phyloP scores from a whole-genome alignment of 1,140 invertebrate species.

The Colletes latitarsis region DNA sequence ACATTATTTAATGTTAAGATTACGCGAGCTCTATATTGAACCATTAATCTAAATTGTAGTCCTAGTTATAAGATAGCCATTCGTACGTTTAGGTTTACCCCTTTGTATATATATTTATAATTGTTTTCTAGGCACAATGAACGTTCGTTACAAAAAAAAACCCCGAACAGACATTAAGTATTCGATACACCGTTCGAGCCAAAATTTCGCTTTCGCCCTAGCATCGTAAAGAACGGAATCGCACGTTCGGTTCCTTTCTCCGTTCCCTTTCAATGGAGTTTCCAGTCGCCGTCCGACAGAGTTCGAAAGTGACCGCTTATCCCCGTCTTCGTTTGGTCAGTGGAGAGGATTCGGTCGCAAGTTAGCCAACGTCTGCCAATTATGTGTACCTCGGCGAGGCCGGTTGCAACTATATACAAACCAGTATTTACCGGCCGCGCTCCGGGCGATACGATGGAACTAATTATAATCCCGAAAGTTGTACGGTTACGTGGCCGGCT shows the following conservation, averaged over 20 bases:
- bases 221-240: too few species aligned
- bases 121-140: too few species aligned
- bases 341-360: not conserved
- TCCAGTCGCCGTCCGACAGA: not conserved
- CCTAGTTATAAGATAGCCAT: too few species aligned
- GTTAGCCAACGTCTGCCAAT: constrained; percentile 12
- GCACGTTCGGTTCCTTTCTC: too few species aligned
- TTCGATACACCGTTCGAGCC: too few species aligned
- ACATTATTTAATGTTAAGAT: too few species aligned
- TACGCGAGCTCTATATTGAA: too few species aligned
- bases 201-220: not conserved
- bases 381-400: not conserved
- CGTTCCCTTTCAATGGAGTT: not conserved
- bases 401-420: not conserved
- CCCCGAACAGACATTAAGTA: too few species aligned
- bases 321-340: not conserved
- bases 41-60: too few species aligned
- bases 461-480: constrained; percentile 63
- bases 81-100: too few species aligned
- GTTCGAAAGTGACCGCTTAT: not conserved
- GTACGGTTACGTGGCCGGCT: constrained; percentile 46
- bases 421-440: constrained; percentile 33
- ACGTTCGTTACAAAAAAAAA: too few species aligned
- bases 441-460: constrained; percentile 41
- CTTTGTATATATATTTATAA: too few species aligned